Percentiles rank a stretch among this genome's conserved stretches.
These are phyloP conservation scores for Henricia sp. DNA, from an alignment of 53 echinoderm and acorn worm species.

Conservation along the genomic window DNA sequence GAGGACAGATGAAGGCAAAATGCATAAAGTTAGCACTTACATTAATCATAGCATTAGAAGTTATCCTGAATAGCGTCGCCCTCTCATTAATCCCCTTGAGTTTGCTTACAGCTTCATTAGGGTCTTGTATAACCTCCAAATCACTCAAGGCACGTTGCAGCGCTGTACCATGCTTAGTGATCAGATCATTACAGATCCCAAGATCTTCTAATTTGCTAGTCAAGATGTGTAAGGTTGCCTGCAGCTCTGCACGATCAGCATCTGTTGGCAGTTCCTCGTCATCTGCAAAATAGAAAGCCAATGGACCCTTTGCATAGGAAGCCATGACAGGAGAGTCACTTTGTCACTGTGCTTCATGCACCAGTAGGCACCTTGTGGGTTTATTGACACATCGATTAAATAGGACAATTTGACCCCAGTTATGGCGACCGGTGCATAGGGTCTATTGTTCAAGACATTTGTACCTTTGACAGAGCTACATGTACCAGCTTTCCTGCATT, in stretches of 20 bases:
- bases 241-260: conserved; percentile 82
- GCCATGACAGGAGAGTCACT: no score
- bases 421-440: no score
- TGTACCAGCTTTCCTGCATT: no score
- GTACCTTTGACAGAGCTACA: no score
- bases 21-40: no score
- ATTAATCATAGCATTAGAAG: conserved; percentile 99
- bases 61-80: conserved; percentile 94
- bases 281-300: conserved; percentile 62
- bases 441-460: no score
- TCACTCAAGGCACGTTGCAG: conserved; percentile 93
- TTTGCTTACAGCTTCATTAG: conserved; percentile 73
- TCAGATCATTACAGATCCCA: conserved; percentile 97
- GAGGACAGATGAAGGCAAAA: no score
- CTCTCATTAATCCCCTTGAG: conserved; percentile 95
- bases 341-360: no score
- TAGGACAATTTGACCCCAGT: no score
- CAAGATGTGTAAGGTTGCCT: conserved; percentile 81
- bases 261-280: conserved; percentile 87
- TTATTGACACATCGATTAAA: no score
- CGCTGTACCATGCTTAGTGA: conserved; percentile 89
- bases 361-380: no score
- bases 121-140: conserved; percentile 81
- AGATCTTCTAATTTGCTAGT: conserved; percentile 95
- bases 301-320: no score